Evolutionary conservation across 1,140 invertebrate genomes (phyloP), one percentile per base, ranked within the genome.

Genomic region (Araneus ventricosus): DNA sequence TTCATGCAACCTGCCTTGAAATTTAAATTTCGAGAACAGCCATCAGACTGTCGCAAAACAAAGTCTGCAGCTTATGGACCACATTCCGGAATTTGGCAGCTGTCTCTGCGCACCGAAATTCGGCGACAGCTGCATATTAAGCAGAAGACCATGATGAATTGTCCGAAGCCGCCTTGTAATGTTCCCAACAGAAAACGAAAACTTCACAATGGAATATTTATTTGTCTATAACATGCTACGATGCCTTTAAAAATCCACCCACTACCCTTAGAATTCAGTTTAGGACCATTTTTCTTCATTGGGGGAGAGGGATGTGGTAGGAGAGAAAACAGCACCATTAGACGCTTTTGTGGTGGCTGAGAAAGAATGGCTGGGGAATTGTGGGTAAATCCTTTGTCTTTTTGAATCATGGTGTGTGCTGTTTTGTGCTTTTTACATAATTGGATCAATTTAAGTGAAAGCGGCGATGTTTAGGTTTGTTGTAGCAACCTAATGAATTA

Each of bases 281-380:
- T 75, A 75, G 70, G 70, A 75, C 70, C 70, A 75, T 75, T 75
- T 75, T 75, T 75, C 70, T 75, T 75, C 70, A 75, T 75, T 75
- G 14, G 70, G 61, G 63, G 63, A 27, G n/a, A 24, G 7, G 70
- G 27, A 14, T 75, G 20, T 34, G 30, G 30, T 2, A 37, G 63
- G 67, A 34, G 30, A 34, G 70, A 75, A 75, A 75, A 75, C 70
- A 75, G 34, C 70, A 75, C 70, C 70, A 75, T 75, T 75, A 75
- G 70, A 37, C 30, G 63, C 70, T 75, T 75, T 75, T 75, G 70
- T 75, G 70, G 70, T 75, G 30, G 70, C 70, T 5, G 5, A 75
- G 70, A 75, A 75, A 75, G 70, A 75, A 37, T 75, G 14, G 30
- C 70, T 75, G 70, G 70, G 14, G 30, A 17, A 34, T 20, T 34